Conservation (phyloP, 2,113 vertebrate species). For the Rhinoderma darwinii region DNA sequence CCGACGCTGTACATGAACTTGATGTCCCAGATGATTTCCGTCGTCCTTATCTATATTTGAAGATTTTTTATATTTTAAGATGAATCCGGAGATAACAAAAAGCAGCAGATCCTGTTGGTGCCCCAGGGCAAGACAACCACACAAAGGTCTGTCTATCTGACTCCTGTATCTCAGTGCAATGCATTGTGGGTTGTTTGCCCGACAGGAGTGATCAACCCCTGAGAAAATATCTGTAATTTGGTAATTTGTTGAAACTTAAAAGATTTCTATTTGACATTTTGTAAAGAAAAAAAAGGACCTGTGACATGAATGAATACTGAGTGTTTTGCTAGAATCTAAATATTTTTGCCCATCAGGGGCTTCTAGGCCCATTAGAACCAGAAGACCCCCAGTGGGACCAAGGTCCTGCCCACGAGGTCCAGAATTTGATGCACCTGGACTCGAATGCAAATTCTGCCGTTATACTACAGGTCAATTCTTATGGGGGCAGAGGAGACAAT, state of each 20-base stretch:
- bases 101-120: neutral
- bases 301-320: neutral
- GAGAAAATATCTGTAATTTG: neutral
- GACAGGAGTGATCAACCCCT: neutral
- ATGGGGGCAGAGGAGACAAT: too few species aligned
- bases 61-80: neutral
- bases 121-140: slow-evolving; percentile 13
- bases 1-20: neutral
- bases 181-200: slow-evolving; percentile 6
- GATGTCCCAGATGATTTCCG: neutral
- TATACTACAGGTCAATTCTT: too few species aligned
- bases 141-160: neutral
- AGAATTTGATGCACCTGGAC: too few species aligned
- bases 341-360: too few species aligned
- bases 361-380: neutral
- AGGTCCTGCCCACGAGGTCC: too few species aligned
- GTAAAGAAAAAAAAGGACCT: too few species aligned
- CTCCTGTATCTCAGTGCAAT: neutral
- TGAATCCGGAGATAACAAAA: neutral
- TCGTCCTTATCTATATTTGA: neutral
- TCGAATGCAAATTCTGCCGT: too few species aligned
- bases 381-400: too few species aligned
- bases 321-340: neutral
- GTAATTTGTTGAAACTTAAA: neutral
- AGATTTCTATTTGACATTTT: neutral